phyloP scores from a whole-genome alignment of 2,888 invertebrate genomes.

The Cryptosula pallasiana region DNA sequence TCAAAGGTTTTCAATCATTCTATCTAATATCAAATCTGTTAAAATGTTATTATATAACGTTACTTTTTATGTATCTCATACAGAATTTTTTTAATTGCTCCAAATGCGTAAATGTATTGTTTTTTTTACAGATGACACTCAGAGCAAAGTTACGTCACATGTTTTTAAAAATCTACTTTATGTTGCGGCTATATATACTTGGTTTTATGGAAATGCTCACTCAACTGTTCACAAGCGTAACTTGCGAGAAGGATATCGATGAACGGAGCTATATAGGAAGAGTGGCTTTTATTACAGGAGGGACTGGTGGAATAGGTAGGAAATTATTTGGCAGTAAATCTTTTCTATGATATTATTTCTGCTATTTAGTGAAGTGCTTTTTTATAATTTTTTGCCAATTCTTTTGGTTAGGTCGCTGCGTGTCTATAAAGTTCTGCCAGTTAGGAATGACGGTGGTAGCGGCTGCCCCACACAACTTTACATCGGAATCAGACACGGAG shows the following conservation, averaged over 20 bases:
- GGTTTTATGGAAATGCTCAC: background rate
- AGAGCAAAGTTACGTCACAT: background rate
- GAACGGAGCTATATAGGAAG: background rate
- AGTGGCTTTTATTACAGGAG: slow-evolving; percentile 6
- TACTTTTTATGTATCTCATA: too few species aligned
- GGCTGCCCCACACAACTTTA: background rate
- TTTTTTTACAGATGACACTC: too few species aligned
- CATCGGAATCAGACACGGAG: background rate
- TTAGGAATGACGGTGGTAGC: background rate
- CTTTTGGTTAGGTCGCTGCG: too few species aligned
- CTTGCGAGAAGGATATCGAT: background rate
- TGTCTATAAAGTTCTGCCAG: background rate
- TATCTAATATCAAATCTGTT: too few species aligned
- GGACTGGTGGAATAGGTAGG: background rate
- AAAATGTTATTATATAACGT: too few species aligned
- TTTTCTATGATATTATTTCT: too few species aligned
- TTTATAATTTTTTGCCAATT: too few species aligned
- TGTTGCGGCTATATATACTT: background rate
- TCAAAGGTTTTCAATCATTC: too few species aligned
- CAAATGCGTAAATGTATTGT: too few species aligned
- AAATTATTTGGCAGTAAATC: too few species aligned
- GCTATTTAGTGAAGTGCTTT: too few species aligned
- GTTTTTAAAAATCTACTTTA: background rate
- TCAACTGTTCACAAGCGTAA: background rate
- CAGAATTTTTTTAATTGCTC: too few species aligned